Base-by-base conservation (phyloP, 1,140 invertebrate genomes). In the Eubasilissa regina region DNA sequence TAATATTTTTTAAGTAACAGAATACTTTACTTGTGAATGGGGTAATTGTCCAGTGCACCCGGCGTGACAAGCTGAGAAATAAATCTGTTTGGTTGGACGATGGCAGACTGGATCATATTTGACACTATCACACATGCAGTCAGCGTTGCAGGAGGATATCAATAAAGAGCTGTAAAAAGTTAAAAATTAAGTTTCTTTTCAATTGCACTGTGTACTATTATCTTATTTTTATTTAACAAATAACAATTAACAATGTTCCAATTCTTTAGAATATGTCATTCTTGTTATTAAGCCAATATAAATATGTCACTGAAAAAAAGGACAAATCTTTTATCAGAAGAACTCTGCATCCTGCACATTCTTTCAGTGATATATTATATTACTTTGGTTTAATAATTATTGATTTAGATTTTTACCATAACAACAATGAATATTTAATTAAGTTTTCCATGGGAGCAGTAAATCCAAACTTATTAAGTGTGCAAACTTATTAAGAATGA, bases 1-100 rank as follows among this genome's bases (percentile, higher is more conserved):
- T 35, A 35, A 35, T 35, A 3, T 35, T 35, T 35, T 1, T 35
- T 35, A 6, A 35, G 25, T 35, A 1, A 6, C 25, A 35, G 1
- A 35, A 3, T 6, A 35, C 17, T 66, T 53, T 60, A 83, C 82
- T 62, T 83, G 81, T 11, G 80, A 75, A n/a, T 81, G 56, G n/a
- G 78, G 58, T 66, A 80, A 43, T 60, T 83, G 78, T 0, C 58
- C 84, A 10, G 68, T 86, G 51, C 92, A 93, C 0, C 92, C 92
- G 0, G 92, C 92, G 81, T 93, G 92, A 82, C 92, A 93, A 9
- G 92, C 88, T 8, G 92, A 93, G 84, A 90, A 93, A 78, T 88
- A 93, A 1, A 91, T 92, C 13, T 89, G 89, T 76, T 85, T 86
- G 1, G 87, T 88, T 3, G 87, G 80, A 48, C 89, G 88, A 77